These are phyloP conservation scores for Heliconius eleuchia DNA, from an alignment of 1,140 invertebrate genomes.

Conservation along the genomic window DNA sequence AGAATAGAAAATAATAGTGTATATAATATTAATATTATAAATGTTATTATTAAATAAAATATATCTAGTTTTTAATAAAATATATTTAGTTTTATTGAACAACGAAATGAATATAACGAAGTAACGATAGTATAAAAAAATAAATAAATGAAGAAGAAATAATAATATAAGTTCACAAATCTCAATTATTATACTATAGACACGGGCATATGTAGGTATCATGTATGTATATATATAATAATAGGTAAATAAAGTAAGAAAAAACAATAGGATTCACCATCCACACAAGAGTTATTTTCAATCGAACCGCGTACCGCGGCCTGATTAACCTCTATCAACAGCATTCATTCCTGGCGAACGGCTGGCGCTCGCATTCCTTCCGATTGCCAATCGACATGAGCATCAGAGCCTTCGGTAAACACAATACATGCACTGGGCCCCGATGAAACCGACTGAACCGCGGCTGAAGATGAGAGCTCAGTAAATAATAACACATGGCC, in stretches of 20 bases:
- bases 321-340: conserved; percentile 36
- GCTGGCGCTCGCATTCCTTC: conserved; percentile 52
- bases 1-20: no score
- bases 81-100: no score
- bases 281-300: conserved; percentile 18
- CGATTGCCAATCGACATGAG: conserved; percentile 74
- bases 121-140: no score
- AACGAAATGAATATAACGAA: no score
- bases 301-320: conserved; percentile 21
- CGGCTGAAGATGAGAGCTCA: conserved; percentile 57
- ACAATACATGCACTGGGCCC: conserved; percentile 66
- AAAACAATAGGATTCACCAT: conserved; percentile 6
- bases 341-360: conserved; percentile 55
- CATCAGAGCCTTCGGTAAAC: conserved; percentile 70
- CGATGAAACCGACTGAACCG: conserved; percentile 57
- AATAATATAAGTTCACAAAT: no score
- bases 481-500: conserved; percentile 61
- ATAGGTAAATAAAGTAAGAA: neutral
- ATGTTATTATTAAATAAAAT: no score
- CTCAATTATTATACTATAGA: no score
- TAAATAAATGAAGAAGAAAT: no score
- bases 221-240: neutral
- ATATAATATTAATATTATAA: no score
- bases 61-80: no score
- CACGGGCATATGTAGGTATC: neutral